A percentile compares a stretch with the other conserved stretches of the same genome.
phyloP scores from a whole-genome alignment of 1,140 invertebrate genomes.

The Meteorus sp. region DNA sequence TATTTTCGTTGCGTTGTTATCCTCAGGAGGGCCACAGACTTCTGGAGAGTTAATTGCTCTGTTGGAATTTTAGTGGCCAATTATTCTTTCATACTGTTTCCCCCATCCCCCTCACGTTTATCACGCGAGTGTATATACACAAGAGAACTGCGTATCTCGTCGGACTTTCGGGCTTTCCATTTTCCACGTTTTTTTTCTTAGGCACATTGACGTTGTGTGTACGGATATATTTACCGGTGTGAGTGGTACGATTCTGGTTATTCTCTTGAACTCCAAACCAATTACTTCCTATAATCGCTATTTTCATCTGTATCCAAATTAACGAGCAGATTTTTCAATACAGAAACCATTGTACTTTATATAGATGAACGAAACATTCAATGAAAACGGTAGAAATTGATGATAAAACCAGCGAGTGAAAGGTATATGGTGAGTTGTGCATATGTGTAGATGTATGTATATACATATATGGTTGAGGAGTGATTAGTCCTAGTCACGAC shows the following conservation, averaged over 20 bases:
- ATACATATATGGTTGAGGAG: no score
- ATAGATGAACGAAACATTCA: not conserved
- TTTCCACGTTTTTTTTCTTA: constrained; percentile 6
- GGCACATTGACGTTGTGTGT: no score
- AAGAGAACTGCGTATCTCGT: constrained; percentile 26
- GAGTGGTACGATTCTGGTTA: no score
- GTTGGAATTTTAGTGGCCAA: constrained; percentile 34
- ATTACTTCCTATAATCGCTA: no score
- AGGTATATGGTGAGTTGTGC: no score
- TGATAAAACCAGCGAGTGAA: not conserved
- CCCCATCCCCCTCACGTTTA: constrained; percentile 8
- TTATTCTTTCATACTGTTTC: constrained; percentile 35
- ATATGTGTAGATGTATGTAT: no score
- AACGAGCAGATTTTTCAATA: no score
- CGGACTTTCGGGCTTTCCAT: constrained; percentile 11
- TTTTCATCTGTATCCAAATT: no score
- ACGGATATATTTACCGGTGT: no score
- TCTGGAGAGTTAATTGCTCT: constrained; percentile 32
- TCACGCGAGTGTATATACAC: not conserved
- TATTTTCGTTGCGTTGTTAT: no score
- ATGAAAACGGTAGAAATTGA: no score
- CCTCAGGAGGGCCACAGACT: constrained; percentile 25
- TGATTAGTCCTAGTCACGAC: constrained; percentile 5
- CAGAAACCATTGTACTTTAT: not conserved
- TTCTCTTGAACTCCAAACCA: no score